Evolutionary conservation across 2,797 vertebrate species (phyloP), one percentile per base, ranked within the genome.

Genomic region (Schizothorax lantsangensis): DNA sequence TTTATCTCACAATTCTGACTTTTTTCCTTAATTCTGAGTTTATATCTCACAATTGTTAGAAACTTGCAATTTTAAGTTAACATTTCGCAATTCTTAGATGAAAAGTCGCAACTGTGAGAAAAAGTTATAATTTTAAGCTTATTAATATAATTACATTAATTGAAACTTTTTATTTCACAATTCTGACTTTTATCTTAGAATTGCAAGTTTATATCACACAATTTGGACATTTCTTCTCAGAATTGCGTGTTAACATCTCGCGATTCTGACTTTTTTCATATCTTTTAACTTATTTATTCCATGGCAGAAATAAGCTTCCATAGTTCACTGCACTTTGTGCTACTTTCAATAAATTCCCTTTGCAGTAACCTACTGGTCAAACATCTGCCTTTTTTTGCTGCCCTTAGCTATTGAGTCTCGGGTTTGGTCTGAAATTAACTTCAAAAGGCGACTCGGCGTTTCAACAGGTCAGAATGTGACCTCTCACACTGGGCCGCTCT

Each of bases 381-480:
- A 64, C 19, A 36, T 77, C 2, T 54, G 23, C 4, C 14, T n/a
- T 69, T 49, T 49, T 15, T 38, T 81, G 45, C 43, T 81, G 45
- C 12, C 64, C 64, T 68, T 52, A 69, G 52, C 5, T 40, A 79
- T 26, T 59, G 17, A 80, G 43, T 23, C 40, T 12, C 3, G 9
- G 40, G 17, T 21, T 68, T 49, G 30, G 11, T 81, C 11, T 69
- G n/a, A 69, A 52, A 52, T n/a, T n/a, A 49, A 68, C 43, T 68
- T 68, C 10, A 66, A 57, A 77, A 54, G 23, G 40, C 2, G 0
- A 30, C 36, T 62, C 6, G 6, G 15, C 3, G 8, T 47, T 38
- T 59, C 81, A 90, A 92, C 90, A 88, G 87, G 80, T 87, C 59
- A 80, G 21, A 40, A 85, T 83, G 52, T 93, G 93, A 93, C 91